Base-by-base conservation (phyloP, 2,888 invertebrate species). In the Hecatera dysodea region DNA sequence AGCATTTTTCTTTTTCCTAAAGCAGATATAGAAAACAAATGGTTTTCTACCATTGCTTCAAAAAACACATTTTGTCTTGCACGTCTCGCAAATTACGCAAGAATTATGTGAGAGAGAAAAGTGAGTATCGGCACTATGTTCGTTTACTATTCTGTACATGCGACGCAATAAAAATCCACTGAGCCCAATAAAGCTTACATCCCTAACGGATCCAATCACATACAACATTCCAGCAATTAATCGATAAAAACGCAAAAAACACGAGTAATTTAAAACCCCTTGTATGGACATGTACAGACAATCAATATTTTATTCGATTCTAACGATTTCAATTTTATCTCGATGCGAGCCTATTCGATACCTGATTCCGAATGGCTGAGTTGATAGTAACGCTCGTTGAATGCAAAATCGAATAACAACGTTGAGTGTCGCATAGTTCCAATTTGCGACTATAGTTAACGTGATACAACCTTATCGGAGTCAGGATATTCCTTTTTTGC, bases 301-400 rank as follows among this genome's bases (percentile, higher is more conserved):
- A 90, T 92, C 91, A 83, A 89, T 89, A 85, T 82, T 89, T 89
- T 80, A 91, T 91, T 88, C 87, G 85, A 90, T 89, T 89, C 89
- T 89, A 92, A 91, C 91, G 88, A 93, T 91, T 90, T 91, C 90
- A 91, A 91, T 92, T 90, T 90, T 90, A 92, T 93, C 90, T 88
- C 84, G 86, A 90, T 89, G 80, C 86, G 69, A 79, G 84, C 85
- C 87, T 87, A 89, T 88, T 80, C 84, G 90, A 91, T 90, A 92
- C 91, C 87, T 86, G 90, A 90, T 91, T 91, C 83, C 82, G 80
- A 90, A 91, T 88, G 83, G 88, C 86, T 81, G 80, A 86, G 89
- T 87, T 87, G 91, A 91, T 91, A 87, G 88, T 88, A 84, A 87
- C 91, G 89, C 89, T 82, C 87, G 83, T 89, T 91, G 92, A 92